Evolutionary conservation across 2,797 vertebrate genomes (phyloP).

Genomic region (Lithobates sylvaticus): DNA sequence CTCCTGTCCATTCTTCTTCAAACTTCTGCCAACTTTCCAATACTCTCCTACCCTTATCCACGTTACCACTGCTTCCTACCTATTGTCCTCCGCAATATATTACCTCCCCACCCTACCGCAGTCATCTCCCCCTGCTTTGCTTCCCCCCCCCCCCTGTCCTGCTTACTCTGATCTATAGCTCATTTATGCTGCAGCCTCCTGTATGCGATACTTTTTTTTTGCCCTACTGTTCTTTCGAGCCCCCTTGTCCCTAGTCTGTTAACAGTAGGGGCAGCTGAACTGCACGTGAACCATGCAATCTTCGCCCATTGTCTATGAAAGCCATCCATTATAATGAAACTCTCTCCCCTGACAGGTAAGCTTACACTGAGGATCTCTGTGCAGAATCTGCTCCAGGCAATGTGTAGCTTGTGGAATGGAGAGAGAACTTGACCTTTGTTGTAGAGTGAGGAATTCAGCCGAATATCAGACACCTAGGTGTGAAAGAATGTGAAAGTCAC

Average conservation of each 20-base stretch:
- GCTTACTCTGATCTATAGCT: not conserved
- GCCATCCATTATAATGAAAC: not conserved
- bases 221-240: no score
- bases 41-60: not conserved
- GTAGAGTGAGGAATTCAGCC: conserved; percentile 23
- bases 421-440: conserved; percentile 34
- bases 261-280: not conserved
- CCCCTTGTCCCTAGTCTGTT: not conserved
- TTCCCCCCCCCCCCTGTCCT: not conserved
- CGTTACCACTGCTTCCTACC: no score
- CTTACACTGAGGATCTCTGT: conserved; percentile 16
- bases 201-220: not conserved
- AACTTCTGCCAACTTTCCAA: not conserved
- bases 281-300: not conserved
- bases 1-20: not conserved
- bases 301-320: conserved; percentile 10
- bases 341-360: conserved; percentile 34
- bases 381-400: conserved; percentile 40
- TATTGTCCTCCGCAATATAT: no score
- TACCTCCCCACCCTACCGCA: not conserved
- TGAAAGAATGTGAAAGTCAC: conserved; percentile 57
- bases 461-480: conserved; percentile 41
- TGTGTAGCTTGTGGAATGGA: conserved; percentile 31
- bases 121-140: not conserved
- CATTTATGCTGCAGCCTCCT: no score